Conservation (phyloP, 2,888 invertebrate species). For the Bedellia somnulentella region DNA sequence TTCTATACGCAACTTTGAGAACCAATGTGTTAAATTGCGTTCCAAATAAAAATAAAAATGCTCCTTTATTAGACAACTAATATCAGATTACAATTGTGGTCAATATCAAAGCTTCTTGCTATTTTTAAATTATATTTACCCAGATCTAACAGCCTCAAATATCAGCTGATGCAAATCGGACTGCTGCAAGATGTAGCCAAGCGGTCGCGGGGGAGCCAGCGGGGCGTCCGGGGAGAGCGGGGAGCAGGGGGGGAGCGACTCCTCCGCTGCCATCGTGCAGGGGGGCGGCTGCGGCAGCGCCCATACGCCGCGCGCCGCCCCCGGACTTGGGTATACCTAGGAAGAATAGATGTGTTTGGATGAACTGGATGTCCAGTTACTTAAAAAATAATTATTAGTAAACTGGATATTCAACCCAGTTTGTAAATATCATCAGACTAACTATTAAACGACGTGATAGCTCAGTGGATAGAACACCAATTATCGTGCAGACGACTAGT, state of each 20-base stretch:
- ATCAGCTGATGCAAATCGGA: conserved; percentile 68
- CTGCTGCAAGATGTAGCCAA: conserved; percentile 36
- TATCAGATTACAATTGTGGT: too few species aligned
- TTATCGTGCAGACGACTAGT: too few species aligned
- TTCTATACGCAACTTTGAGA: too few species aligned
- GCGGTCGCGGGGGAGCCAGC: conserved; percentile 34
- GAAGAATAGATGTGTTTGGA: background rate
- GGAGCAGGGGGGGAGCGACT: conserved; percentile 47
- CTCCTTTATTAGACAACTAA: too few species aligned
- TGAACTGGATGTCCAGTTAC: background rate
- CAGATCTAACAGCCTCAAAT: conserved; percentile 83
- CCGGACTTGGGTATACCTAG: conserved; percentile 80
- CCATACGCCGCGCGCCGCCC: conserved; percentile 89
- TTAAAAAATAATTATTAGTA: background rate
- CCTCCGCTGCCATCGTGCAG: conserved; percentile 78
- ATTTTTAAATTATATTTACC: conserved; percentile 66
- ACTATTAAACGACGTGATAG: too few species aligned
- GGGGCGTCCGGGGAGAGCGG: conserved; percentile 49
- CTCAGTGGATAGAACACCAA: too few species aligned
- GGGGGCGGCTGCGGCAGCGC: conserved; percentile 79
- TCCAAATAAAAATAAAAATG: too few species aligned
- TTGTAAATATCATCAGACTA: background rate
- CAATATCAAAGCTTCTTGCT: too few species aligned
- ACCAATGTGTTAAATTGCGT: too few species aligned
- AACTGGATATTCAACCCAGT: too few species aligned